Percentiles rank a stretch among this genome's conserved stretches.
phyloP scores from a whole-genome alignment of 2,888 invertebrate genomes.

The Andricus quercusramuli region DNA sequence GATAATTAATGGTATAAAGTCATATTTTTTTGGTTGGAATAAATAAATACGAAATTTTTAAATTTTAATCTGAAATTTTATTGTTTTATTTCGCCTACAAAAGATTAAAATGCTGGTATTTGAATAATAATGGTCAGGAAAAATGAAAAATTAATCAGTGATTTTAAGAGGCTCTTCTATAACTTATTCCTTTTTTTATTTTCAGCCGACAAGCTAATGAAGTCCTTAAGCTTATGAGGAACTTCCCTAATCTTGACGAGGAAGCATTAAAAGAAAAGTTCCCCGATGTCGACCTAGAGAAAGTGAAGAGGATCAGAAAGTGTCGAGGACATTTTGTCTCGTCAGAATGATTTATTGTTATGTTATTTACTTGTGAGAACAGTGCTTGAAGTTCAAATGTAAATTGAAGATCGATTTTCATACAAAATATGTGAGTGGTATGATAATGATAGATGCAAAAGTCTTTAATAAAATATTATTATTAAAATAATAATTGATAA shows the following conservation, averaged over 20 bases:
- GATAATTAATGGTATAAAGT: too few species aligned
- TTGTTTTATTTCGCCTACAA: too few species aligned
- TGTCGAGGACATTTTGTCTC: slow-evolving; percentile 83
- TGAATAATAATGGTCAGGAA: too few species aligned
- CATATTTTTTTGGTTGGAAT: too few species aligned
- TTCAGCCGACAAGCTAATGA: slow-evolving; percentile 70
- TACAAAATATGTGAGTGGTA: not conserved
- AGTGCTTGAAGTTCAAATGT: not conserved
- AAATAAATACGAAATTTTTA: too few species aligned
- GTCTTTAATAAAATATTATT: not conserved
- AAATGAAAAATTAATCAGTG: too few species aligned
- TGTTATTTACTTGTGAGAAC: not conserved
- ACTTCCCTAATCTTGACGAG: slow-evolving; percentile 88
- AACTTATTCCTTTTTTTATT: slow-evolving; percentile 43
- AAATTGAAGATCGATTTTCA: slow-evolving; percentile 13
- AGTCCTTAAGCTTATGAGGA: slow-evolving; percentile 80
- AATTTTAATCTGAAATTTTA: too few species aligned
- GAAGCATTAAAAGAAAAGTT: slow-evolving; percentile 86
- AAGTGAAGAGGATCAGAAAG: slow-evolving; percentile 81
- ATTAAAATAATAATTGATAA: too few species aligned
- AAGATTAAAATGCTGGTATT: too few species aligned
- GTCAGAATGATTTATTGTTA: not conserved
- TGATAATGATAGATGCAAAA: not conserved
- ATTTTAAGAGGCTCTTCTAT: not conserved
- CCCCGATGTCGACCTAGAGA: slow-evolving; percentile 88